Evolutionary conservation across 2,797 vertebrate genomes (phyloP), one percentile per base, ranked within the genome.

Genomic region (Centroberyx gerrardi): DNA sequence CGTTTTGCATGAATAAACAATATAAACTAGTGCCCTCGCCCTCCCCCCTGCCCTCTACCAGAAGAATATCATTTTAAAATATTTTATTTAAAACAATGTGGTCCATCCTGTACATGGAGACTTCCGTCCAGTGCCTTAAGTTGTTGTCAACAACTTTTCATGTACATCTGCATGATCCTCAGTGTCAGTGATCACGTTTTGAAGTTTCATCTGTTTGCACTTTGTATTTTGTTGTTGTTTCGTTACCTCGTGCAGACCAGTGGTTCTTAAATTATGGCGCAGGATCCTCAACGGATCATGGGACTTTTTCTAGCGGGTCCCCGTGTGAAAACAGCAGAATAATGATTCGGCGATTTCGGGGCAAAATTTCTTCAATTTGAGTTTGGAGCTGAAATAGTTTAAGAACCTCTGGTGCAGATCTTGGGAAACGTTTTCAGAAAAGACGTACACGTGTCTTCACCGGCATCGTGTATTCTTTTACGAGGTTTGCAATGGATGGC

Each of bases 11-110:
- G 66, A 63, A 13, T 14, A 22, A 17, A 60, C 13, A 36, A 15
- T 27, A 2, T 38, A 0, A 40, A 59, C 1, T 66, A 2, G 3
- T 3, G 31, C 38, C 22, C 22, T 22, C 22, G 22, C 22, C 22
- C 22, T 22, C 12, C 31, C 36, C 48, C 4, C 53, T 9, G 40
- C 74, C 87, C 74, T 86, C 90, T 84, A 93, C 87, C 75, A 87
- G 87, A 95, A 96, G 97, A 97, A 97, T 97, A 99, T 99, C 97
- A 96, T 96, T 96, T 94, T 96, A 95, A 98, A 98, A 98, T 98
- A 98, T 97, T 96, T 89, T 76, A 81, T 89, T 84, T 28, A 63
- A 74, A 66, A 74, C 71, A 56, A 90, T 95, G 91, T 95, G 93
- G 94, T 94, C 93, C 94, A 89, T 90, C 80, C 94, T 97, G 97